Evolutionary conservation across 2,113 vertebrate genomes (phyloP).

Genomic region (Lepisosteus oculatus): DNA sequence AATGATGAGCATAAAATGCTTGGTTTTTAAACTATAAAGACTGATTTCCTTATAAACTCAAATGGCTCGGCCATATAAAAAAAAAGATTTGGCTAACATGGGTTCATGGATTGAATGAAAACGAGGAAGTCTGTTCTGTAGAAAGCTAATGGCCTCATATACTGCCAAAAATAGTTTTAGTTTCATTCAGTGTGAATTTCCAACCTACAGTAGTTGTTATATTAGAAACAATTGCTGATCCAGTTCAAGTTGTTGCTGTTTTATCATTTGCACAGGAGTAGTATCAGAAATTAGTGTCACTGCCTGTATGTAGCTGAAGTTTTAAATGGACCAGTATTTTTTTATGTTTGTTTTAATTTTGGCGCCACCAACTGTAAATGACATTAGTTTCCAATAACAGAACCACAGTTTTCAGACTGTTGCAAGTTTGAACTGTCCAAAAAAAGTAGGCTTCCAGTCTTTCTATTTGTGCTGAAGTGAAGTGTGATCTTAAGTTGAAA

Average conservation of each 20-base stretch:
- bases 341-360: constrained; percentile 66
- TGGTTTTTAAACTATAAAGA: constrained; percentile 73
- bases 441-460: constrained; percentile 86
- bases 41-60: constrained; percentile 71
- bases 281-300: constrained; percentile 95
- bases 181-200: constrained; percentile 96
- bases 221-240: constrained; percentile 98
- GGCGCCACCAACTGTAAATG: constrained; percentile 98
- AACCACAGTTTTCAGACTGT: constrained; percentile 91
- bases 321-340: constrained; percentile 84
- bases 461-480: constrained; percentile 91
- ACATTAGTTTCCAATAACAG: constrained; percentile 86
- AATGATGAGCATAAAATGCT: constrained; percentile 67
- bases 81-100: constrained; percentile 72
- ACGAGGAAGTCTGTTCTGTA: constrained; percentile 85
- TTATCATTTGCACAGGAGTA: constrained; percentile 99
- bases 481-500: constrained; percentile 83
- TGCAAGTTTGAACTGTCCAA: constrained; percentile 59
- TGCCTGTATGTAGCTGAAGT: constrained; percentile 96
- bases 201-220: constrained; percentile 93
- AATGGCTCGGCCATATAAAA: constrained; percentile 60
- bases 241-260: constrained; percentile 98
- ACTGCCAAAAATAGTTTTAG: constrained; percentile 99
- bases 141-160: constrained; percentile 96
- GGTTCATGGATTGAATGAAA: constrained; percentile 84